phyloP scores from a whole-genome alignment of 2,888 invertebrate species.

The Yponomeuta plumbellus region DNA sequence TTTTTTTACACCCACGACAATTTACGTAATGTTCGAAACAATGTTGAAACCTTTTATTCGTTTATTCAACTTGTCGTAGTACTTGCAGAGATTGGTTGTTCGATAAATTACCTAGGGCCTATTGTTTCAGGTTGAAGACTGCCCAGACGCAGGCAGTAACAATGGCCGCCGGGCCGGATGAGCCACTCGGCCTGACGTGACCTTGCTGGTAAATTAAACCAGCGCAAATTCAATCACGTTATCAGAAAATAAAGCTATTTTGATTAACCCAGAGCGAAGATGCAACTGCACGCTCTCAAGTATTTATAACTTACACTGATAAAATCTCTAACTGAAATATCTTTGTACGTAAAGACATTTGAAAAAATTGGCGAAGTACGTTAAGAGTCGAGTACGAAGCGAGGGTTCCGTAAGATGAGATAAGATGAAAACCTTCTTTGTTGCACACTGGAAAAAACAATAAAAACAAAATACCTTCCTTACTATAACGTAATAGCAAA shows the following conservation, averaged over 20 bases:
- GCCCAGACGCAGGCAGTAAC: constrained; percentile 27
- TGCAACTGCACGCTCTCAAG: not conserved
- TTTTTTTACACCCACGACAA: constrained; percentile 22
- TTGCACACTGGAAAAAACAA: no score
- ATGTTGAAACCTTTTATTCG: constrained; percentile 2
- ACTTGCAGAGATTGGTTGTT: constrained; percentile 5
- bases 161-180: constrained; percentile 38
- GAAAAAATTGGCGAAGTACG: no score
- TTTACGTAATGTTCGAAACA: not conserved
- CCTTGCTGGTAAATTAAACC: constrained; percentile 14
- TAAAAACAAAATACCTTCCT: no score
- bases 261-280: not conserved
- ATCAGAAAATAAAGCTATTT: not conserved
- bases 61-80: constrained; percentile 2
- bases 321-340: not conserved
- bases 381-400: no score
- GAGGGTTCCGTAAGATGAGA: no score
- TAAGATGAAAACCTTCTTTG: no score
- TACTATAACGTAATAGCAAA: no score
- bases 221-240: constrained; percentile 1
- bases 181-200: constrained; percentile 20
- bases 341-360: no score
- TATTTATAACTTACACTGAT: not conserved
- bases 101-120: constrained; percentile 27
- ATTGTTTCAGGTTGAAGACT: constrained; percentile 45